Evolutionary conservation across 1,140 invertebrate species (phyloP).

Genomic region (Homalodisca vitripennis): DNA sequence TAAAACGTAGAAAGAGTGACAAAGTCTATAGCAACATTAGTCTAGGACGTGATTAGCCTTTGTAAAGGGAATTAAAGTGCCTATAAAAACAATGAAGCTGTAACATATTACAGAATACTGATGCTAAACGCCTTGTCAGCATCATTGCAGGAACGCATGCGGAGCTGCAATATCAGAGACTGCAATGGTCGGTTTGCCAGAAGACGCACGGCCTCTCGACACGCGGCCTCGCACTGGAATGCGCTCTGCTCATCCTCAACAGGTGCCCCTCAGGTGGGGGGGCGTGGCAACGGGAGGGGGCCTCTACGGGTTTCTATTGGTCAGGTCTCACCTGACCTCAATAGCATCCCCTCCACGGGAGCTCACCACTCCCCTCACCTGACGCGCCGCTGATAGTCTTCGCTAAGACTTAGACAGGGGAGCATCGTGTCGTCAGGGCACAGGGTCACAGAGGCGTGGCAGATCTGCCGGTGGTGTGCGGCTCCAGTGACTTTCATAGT

Average conservation of each 20-base stretch:
- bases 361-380: background rate
- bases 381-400: slow-evolving; percentile 9
- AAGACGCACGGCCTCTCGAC: slow-evolving; percentile 1
- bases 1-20: too few relatives aligned
- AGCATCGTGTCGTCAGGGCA: slow-evolving; percentile 10
- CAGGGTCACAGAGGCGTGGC: background rate
- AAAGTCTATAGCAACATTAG: too few relatives aligned
- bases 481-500: too few relatives aligned
- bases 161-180: background rate
- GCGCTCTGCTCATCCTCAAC: slow-evolving; percentile 25
- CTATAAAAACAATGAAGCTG: too few relatives aligned
- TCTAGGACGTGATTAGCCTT: too few relatives aligned
- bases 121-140: too few relatives aligned
- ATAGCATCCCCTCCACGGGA: background rate
- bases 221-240: background rate
- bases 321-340: slow-evolving; percentile 21
- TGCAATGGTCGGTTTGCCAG: background rate
- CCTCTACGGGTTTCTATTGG: slow-evolving; percentile 5
- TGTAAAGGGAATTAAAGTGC: too few relatives aligned
- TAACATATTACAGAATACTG: too few relatives aligned
- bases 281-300: slow-evolving; percentile 15
- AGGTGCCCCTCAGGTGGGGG: slow-evolving; percentile 26
- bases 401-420: background rate
- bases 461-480: too few relatives aligned
- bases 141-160: background rate